Evolutionary conservation across 2,888 invertebrate species (phyloP), one percentile per base, ranked within the genome.

Genomic region (Bunonema sp.): DNA sequence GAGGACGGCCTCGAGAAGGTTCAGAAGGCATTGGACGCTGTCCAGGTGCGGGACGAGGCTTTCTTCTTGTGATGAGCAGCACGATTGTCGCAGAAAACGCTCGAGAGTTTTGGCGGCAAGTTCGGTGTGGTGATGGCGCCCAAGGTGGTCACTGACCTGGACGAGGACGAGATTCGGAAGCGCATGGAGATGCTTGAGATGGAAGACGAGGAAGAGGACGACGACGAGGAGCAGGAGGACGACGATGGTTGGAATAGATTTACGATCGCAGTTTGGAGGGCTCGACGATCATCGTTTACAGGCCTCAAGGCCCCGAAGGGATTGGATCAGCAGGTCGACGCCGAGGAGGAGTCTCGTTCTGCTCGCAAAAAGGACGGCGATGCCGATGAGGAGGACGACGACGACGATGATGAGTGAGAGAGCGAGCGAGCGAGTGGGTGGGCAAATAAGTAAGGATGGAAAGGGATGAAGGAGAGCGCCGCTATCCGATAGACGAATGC

Each of bases 61-160:
- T n/a, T n/a, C n/a, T n/a, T n/a, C n/a, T n/a, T n/a, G n/a, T n/a
- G n/a, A n/a, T n/a, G n/a, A n/a, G n/a, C n/a, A n/a, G n/a, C n/a
- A n/a, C n/a, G n/a, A n/a, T n/a, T n/a, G n/a, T n/a, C n/a, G n/a
- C n/a, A n/a, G n/a, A n/a, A n/a, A n/a, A n/a, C n/a, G n/a, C n/a
- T n/a, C n/a, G n/a, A n/a, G n/a, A n/a, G n/a, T n/a, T n/a, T n/a
- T n/a, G n/a, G n/a, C n/a, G n/a, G n/a, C n/a, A n/a, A n/a, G n/a
- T n/a, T n/a, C n/a, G n/a, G n/a, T n/a, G n/a, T n/a, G n/a, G n/a
- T n/a, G n/a, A n/a, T n/a, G n/a, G n/a, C n/a, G n/a, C n/a, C n/a
- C n/a, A n/a, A n/a, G n/a, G 88, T 97, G 50, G 91, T 97, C 22
- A 93, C 97, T 1, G 93, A 93, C 40, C 81, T 85, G 16, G 97